phyloP scores from a whole-genome alignment of 2,888 invertebrate genomes.

The Pammene aurita region DNA sequence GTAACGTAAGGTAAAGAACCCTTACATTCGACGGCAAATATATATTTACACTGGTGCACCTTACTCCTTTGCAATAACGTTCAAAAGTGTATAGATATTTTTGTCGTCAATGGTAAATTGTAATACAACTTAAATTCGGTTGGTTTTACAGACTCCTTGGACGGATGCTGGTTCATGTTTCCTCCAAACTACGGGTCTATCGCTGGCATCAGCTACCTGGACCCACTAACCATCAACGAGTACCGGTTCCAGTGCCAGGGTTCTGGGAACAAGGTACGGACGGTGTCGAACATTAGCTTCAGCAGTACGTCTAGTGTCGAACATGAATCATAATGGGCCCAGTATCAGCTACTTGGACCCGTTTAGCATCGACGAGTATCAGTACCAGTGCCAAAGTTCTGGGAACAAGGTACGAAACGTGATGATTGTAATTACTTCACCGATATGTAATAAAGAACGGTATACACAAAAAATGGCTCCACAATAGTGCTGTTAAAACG shows the following conservation, averaged over 20 bases:
- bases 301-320: too few relatives aligned
- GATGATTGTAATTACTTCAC: too few relatives aligned
- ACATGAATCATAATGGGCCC: background rate
- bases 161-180: constrained; percentile 77
- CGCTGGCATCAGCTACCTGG: constrained; percentile 75
- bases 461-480: too few relatives aligned
- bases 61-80: too few relatives aligned
- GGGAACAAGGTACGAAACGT: constrained; percentile 64
- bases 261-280: constrained; percentile 63
- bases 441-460: too few relatives aligned
- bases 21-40: too few relatives aligned
- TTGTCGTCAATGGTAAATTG: too few relatives aligned
- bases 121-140: too few relatives aligned
- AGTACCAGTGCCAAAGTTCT: constrained; percentile 70
- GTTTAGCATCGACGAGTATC: constrained; percentile 70
- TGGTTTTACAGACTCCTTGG: constrained; percentile 62
- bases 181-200: constrained; percentile 79
- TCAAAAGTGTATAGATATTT: too few relatives aligned
- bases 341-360: constrained; percentile 74
- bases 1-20: too few relatives aligned
- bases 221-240: constrained; percentile 72
- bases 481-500: too few relatives aligned
- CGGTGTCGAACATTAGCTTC: background rate
- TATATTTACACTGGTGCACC: too few relatives aligned
- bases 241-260: constrained; percentile 73